Evolutionary conservation across 2,797 vertebrate genomes (phyloP).

Genomic region (Chromis chromis): DNA sequence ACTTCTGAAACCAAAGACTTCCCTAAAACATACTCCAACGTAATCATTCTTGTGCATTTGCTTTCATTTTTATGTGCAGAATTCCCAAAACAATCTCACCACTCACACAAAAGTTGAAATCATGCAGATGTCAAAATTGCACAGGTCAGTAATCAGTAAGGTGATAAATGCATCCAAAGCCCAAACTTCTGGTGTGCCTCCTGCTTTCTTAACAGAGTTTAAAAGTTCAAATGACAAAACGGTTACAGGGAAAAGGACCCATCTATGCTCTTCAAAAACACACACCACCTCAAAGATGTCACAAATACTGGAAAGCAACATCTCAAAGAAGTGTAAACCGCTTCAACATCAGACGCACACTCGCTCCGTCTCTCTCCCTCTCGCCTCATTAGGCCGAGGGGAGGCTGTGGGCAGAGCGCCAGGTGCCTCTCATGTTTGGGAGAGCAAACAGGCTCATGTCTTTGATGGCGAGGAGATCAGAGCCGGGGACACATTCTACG

Average conservation of each 20-base stretch:
- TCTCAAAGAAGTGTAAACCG: slow-evolving; percentile 54
- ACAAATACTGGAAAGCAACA: slow-evolving; percentile 47
- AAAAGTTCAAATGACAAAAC: slow-evolving; percentile 42
- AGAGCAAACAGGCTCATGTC: slow-evolving; percentile 77
- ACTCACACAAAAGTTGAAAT: no score
- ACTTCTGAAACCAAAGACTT: not conserved
- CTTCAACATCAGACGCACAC: slow-evolving; percentile 52
- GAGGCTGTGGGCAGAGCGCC: slow-evolving; percentile 61
- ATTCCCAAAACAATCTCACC: not conserved
- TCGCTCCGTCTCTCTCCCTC: slow-evolving; percentile 42
- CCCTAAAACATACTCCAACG: not conserved
- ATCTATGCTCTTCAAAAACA: slow-evolving; percentile 34
- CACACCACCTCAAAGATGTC: slow-evolving; percentile 49
- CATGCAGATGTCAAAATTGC: not conserved
- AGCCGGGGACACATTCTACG: slow-evolving; percentile 77
- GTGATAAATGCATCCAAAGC: not conserved
- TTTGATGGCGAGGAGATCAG: slow-evolving; percentile 82
- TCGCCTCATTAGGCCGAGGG: slow-evolving; percentile 53
- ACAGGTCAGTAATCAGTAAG: not conserved
- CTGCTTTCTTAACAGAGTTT: slow-evolving; percentile 15
- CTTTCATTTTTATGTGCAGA: not conserved
- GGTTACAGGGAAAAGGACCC: slow-evolving; percentile 6
- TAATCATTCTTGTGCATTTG: not conserved
- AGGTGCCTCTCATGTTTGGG: slow-evolving; percentile 78
- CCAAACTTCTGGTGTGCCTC: not conserved